These are phyloP conservation scores for Dasypogon diadema DNA, from an alignment of 2,888 invertebrate species.

Conservation along the genomic window DNA sequence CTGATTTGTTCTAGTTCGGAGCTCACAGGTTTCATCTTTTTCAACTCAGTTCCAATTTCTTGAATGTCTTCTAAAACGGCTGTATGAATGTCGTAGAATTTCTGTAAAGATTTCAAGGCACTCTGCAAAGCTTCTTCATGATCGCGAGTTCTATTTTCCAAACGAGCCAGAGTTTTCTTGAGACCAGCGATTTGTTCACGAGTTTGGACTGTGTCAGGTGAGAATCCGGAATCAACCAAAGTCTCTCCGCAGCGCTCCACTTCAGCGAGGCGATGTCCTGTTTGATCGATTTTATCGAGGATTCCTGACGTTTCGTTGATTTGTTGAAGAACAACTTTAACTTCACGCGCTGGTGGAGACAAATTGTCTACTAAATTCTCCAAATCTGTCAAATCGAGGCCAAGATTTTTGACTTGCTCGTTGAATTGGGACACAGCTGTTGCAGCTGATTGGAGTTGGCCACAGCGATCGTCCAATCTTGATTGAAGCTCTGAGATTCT, in stretches of 20 bases:
- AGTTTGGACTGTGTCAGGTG: conserved; percentile 84
- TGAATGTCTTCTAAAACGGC: conserved; percentile 82
- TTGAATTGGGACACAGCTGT: conserved; percentile 89
- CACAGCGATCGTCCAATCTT: conserved; percentile 82
- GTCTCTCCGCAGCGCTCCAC: conserved; percentile 81
- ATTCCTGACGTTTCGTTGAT: conserved; percentile 81
- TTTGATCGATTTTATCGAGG: conserved; percentile 76
- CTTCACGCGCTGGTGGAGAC: conserved; percentile 88
- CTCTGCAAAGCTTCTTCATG: conserved; percentile 84
- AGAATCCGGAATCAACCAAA: conserved; percentile 86
- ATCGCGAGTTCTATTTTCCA: conserved; percentile 83
- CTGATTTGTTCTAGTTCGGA: conserved; percentile 93
- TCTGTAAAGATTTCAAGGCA: conserved; percentile 82
- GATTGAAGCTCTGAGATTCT: conserved; percentile 81
- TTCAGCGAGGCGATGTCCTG: conserved; percentile 76
- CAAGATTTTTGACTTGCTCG: conserved; percentile 85
- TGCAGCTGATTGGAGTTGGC: conserved; percentile 85
- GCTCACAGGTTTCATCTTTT: conserved; percentile 87
- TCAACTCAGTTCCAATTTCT: conserved; percentile 81
- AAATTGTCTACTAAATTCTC: conserved; percentile 88
- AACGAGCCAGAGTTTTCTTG: conserved; percentile 80
- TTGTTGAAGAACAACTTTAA: conserved; percentile 85
- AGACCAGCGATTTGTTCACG: conserved; percentile 83
- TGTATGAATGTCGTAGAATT: conserved; percentile 85
- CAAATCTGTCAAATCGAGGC: conserved; percentile 80